These are phyloP conservation scores for Cyanocitta stelleri DNA, from an alignment of 2,113 vertebrate species.

Conservation along the genomic window DNA sequence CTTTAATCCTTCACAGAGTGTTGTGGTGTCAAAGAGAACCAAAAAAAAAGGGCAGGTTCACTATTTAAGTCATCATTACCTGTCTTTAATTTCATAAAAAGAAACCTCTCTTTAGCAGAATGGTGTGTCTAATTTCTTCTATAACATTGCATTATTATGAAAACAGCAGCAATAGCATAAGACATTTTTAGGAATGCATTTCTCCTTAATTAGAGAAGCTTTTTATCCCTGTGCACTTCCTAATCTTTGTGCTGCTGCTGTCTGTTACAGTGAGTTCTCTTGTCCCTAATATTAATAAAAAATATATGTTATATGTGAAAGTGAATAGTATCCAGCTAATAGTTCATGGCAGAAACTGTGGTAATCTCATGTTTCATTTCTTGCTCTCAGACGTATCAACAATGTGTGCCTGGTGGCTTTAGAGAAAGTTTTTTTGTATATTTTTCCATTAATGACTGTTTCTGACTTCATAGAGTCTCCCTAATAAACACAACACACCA, in stretches of 20 bases:
- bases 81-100: constrained; percentile 55
- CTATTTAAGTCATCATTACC: constrained; percentile 50
- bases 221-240: not conserved
- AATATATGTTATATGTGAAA: not conserved
- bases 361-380: not conserved
- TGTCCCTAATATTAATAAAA: not conserved
- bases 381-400: not conserved
- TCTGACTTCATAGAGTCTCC: not conserved
- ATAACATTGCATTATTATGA: not conserved
- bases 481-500: not conserved
- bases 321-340: not conserved
- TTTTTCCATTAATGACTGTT: not conserved
- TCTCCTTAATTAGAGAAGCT: not conserved
- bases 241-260: not conserved
- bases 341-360: not conserved
- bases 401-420: not conserved
- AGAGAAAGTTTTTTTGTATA: not conserved
- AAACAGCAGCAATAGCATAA: not conserved
- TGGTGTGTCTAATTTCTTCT: not conserved
- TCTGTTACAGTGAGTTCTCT: not conserved
- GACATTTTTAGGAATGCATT: not conserved
- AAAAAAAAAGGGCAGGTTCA: not conserved
- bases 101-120: not conserved
- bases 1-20: constrained; percentile 47
- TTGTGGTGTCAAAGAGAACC: constrained; percentile 57